These are phyloP conservation scores for Pocillopora verrucosa DNA, from an alignment of 64 coral and sea anemone species.

Conservation along the genomic window DNA sequence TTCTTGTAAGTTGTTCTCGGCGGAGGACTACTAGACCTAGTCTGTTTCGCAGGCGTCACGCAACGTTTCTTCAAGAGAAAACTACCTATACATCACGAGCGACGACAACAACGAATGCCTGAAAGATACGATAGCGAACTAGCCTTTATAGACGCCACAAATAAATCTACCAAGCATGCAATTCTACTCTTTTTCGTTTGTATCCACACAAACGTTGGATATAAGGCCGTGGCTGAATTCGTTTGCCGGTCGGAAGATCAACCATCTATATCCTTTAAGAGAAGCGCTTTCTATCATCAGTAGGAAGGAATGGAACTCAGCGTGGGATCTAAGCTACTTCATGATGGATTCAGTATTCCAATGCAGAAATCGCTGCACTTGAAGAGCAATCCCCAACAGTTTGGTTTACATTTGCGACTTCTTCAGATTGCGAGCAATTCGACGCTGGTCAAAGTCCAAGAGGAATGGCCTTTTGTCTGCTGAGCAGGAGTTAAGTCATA, in stretches of 20 bases:
- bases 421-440: slow-evolving; percentile 12
- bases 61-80: too few species aligned
- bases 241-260: too few species aligned
- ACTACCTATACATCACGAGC: slow-evolving; percentile 41
- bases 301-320: background rate
- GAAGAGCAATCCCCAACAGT: background rate
- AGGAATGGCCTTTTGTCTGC: background rate
- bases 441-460: background rate
- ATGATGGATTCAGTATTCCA: slow-evolving; percentile 30
- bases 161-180: background rate
- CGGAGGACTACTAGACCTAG: too few species aligned
- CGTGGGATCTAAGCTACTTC: slow-evolving; percentile 17
- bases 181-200: too few species aligned
- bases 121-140: slow-evolving; percentile 42
- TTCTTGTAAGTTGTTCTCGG: too few species aligned
- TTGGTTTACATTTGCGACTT: slow-evolving; percentile 31
- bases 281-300: too few species aligned
- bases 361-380: slow-evolving; percentile 11
- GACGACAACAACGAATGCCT: slow-evolving; percentile 45
- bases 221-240: too few species aligned
- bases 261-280: too few species aligned
- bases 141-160: slow-evolving; percentile 61
- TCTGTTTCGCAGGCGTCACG: too few species aligned
- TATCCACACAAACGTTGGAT: too few species aligned
- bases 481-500: background rate